Evolutionary conservation across 2,888 invertebrate genomes (phyloP).

Genomic region (Thysanoteuthis rhombus): DNA sequence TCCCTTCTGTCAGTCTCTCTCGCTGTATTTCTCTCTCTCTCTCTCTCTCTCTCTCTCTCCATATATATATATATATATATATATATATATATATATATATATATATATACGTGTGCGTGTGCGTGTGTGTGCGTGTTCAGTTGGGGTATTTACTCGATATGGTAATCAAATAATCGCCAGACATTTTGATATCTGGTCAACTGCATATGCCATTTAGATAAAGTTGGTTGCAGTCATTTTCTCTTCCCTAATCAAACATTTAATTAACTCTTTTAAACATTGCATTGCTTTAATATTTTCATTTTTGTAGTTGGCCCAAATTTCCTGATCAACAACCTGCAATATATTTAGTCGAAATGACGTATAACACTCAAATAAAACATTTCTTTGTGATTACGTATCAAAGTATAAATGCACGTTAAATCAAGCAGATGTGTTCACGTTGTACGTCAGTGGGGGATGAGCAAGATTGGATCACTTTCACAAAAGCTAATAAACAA

Average conservation of each 20-base stretch:
- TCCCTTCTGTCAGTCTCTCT: no score
- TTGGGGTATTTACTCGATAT: background rate
- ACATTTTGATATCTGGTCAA: background rate
- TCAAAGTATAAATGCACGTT: background rate
- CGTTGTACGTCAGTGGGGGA: no score
- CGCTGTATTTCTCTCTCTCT: no score
- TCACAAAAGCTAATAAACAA: no score
- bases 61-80: slow-evolving; percentile 12
- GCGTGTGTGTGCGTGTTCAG: background rate
- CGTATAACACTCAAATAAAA: background rate
- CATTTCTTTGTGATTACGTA: background rate
- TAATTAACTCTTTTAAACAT: background rate
- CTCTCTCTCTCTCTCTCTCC: background rate
- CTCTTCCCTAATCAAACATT: background rate
- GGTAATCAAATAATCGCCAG: background rate
- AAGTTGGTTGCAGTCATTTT: background rate
- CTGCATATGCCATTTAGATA: background rate
- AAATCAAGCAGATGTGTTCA: no score
- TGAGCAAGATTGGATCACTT: no score
- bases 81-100: background rate
- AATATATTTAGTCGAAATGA: background rate
- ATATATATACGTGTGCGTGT: background rate
- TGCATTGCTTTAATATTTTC: background rate
- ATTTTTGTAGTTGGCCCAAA: background rate
- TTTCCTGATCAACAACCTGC: background rate